Evolutionary conservation across 1,140 invertebrate genomes (phyloP), one percentile per base, ranked within the genome.

Genomic region (Drosophila littoralis): DNA sequence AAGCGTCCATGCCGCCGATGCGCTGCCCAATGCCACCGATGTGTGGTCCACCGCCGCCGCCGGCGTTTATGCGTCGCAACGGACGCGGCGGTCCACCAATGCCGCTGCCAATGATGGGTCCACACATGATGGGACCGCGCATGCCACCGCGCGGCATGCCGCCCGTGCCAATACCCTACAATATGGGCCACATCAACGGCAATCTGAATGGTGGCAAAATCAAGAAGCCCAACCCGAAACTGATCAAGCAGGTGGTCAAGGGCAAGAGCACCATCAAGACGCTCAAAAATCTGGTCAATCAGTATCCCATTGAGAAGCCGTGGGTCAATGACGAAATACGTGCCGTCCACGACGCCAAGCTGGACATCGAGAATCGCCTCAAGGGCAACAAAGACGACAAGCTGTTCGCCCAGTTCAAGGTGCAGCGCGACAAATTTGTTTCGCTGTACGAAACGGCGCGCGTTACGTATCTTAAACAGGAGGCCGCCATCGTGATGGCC

Each of bases 341-440:
- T 7, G 70, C 35, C 8, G 82, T 90, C 8, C 79, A 92, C 51
- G 74, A 74, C 2, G 91, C 85, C 48, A 89, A 92, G 78, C 54
- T 85, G 40, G 84, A 92, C 42, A 92, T 92, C 38, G 90, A 91
- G 61, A 92, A 92, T 75, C 79, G 85, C 10, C 63, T 92, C 6
- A 92, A 92, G 64, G 92, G 92, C 12, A 91, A 92, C 57, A 92
- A 92, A 48, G 84, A 92, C 48, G 92, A 92, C 54, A 79, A 90
- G 0, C 74, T 92, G 7, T 92, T 92, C 48, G 91, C 91, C 32
- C 80, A 92, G 60, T 92, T 92, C 52, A 91, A 90, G 46, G 75
- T 88, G 40, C 92, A 92, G 69, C 90, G 91, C 6, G 91, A 92
- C 58, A 91, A 91, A 61, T 92, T 92, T 50, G 92, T 92, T 10